Evolutionary conservation across 2,888 invertebrate genomes (phyloP), one percentile per base, ranked within the genome.

Genomic region (Rosalia funebris): DNA sequence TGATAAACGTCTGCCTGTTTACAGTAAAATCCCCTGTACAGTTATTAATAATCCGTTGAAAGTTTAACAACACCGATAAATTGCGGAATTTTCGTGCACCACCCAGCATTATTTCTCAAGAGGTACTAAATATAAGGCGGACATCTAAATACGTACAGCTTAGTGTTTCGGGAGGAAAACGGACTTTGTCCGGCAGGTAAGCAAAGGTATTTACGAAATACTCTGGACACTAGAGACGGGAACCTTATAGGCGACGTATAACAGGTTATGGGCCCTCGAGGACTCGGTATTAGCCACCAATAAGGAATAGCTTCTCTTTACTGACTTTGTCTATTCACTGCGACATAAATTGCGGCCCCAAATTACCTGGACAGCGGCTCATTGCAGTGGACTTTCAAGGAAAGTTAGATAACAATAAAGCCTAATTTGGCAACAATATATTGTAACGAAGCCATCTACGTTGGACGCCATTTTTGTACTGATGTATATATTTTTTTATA

Each of bases 241-340:
- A 66, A 72, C 70, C 69, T 72, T 71, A 72, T 70, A 66, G 71
- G 63, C 53, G 62, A 62, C 56, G 67, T 65, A 65, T 66, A 66
- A 69, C 68, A 72, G 58, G 66, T 71, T 71, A 71, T 68, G 68
- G 72, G 55, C 56, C 70, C 72, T 54, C 56, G 15, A 66, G 71
- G 71, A 68, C 62, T 17, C 44, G 54, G 71, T 56, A 69, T 72
- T 71, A 70, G 60, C 63, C 69, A 55, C 57, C 65, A 59, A 64
- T 60, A 63, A 60, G 50, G 59, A 32, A 60, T 57, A 50, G 60
- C 41, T 59, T 54, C 44, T 63, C 53, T 60, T 46, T 54, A 50
- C 53, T 54, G 55, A 54, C 54, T 50, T 46, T 50, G 53, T 46
- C 52, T 46, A 46, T 58, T 53, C 55, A 55, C 50, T 57, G 37